A percentile compares a stretch with the other conserved stretches of the same genome.
These are phyloP conservation scores for Eudyptes chrysolophus DNA, from an alignment of 2,113 vertebrate genomes.

Conservation along the genomic window DNA sequence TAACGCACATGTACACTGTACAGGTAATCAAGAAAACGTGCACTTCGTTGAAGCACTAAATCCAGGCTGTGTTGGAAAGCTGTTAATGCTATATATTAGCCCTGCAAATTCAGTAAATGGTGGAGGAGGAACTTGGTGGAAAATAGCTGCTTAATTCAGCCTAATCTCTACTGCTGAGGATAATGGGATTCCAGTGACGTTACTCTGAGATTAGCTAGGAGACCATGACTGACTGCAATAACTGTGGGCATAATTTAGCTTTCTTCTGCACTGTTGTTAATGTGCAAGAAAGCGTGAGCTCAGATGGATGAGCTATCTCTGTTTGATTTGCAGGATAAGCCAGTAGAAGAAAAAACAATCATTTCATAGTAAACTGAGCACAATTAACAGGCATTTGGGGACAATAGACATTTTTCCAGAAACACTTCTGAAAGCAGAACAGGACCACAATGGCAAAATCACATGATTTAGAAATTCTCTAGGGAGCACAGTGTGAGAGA, in stretches of 20 bases:
- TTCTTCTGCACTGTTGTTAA: constrained; percentile 39
- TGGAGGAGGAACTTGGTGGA: background rate
- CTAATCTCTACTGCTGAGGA: constrained; percentile 11
- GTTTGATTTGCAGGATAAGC: background rate
- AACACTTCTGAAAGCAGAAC: background rate
- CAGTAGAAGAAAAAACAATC: constrained; percentile 21
- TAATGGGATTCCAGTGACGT: constrained; percentile 15
- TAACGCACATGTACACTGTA: background rate
- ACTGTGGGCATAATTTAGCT: constrained; percentile 12
- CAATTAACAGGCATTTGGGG: constrained; percentile 24
- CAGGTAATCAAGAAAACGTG: fast-evolving
- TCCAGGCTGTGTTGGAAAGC: background rate
- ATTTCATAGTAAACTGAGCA: constrained; percentile 47
- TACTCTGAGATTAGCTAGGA: constrained; percentile 4
- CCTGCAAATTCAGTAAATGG: background rate
- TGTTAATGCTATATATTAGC: background rate
- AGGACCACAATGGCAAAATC: background rate
- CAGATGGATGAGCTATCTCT: background rate
- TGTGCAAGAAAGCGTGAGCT: constrained; percentile 10
- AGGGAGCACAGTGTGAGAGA: background rate
- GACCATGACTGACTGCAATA: constrained; percentile 2
- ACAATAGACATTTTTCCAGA: constrained; percentile 18
- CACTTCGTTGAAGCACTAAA: background rate
- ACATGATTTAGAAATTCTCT: background rate
- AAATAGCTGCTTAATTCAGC: constrained; percentile 19